Percentiles rank a stretch among this genome's conserved stretches.
Conservation (phyloP, 2,888 invertebrate genomes). For the Habrosyne pyritoides region DNA sequence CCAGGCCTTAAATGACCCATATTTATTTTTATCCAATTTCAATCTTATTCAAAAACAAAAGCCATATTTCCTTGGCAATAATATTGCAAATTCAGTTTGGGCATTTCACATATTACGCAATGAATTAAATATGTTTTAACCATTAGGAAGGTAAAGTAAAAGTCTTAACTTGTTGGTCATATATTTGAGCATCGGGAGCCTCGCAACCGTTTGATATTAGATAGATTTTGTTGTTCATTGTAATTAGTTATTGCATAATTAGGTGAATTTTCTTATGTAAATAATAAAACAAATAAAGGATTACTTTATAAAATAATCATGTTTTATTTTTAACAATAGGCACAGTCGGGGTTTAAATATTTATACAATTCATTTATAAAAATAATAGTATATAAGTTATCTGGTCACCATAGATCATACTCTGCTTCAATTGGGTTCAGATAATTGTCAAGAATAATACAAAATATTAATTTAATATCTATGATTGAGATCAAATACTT, state of each 20-base stretch:
- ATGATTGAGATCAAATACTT: conserved; percentile 19
- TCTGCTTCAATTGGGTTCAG: no score
- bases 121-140: conserved; percentile 18
- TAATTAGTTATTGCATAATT: conserved; percentile 77
- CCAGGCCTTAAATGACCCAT: no score
- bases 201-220: conserved; percentile 72
- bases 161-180: conserved; percentile 16
- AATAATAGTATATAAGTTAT: no score
- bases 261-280: conserved; percentile 82
- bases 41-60: background rate
- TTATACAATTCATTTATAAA: no score
- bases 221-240: conserved; percentile 78
- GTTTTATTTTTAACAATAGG: conserved; percentile 45
- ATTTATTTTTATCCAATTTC: background rate
- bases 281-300: conserved; percentile 75
- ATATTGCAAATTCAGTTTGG: background rate
- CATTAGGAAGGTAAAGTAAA: conserved; percentile 27
- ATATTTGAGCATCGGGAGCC: conserved; percentile 44
- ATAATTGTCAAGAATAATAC: no score
- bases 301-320: conserved; percentile 66
- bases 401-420: no score
- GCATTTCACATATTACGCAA: conserved; percentile 4
- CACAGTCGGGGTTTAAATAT: no score
- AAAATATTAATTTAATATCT: conserved; percentile 15
- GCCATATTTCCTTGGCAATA: background rate